Evolutionary conservation across 2,113 vertebrate genomes (phyloP), one percentile per base, ranked within the genome.

Genomic region (Mobula birostris): DNA sequence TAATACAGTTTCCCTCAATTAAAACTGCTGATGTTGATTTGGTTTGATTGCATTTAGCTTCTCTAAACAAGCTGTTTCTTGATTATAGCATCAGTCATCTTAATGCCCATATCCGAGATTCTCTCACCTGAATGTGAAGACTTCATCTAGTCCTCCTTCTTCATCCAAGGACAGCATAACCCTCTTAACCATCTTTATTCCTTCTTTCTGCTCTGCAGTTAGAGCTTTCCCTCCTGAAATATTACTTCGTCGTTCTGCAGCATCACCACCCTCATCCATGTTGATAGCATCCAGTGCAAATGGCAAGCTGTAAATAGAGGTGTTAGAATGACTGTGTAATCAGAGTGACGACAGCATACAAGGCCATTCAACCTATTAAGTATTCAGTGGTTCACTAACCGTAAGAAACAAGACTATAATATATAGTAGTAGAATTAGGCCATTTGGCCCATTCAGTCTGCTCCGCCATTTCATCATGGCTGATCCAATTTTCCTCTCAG

Each of bases 61-160:
- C 19, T 74, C 72, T 74, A 19, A 24, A 74, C 5, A 5, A 24
- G 15, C 5, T 74, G 17, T 2, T 74, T 19, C 72, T 74, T 74
- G 19, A 21, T 74, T 74, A 74, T 24, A 24, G 19, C 92, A 79
- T 94, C 58, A 94, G 95, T 94, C 36, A 40, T 82, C n/a, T 94
- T 94, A 83, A 0, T 68, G 80, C 94, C 72, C 58, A n/a, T 0
- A 48, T 82, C 77, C 95, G 2, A 94, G 94, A 7, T 40, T 94
- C 29, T 95, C 94, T 94, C 95, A 99, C 99, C 98, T 98, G 95
- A 99, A 98, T 58, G 98, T 97, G 95, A 99, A 98, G 95, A 99
- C 96, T 94, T 99, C 97, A 94, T 98, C 97, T 94, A 99, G 96
- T 0, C 98, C 98, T 5, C 97, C 97, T 95, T 96, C 97, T 94